These are phyloP conservation scores for Diarsia dahlii DNA, from an alignment of 2,888 invertebrate genomes.

Conservation along the genomic window DNA sequence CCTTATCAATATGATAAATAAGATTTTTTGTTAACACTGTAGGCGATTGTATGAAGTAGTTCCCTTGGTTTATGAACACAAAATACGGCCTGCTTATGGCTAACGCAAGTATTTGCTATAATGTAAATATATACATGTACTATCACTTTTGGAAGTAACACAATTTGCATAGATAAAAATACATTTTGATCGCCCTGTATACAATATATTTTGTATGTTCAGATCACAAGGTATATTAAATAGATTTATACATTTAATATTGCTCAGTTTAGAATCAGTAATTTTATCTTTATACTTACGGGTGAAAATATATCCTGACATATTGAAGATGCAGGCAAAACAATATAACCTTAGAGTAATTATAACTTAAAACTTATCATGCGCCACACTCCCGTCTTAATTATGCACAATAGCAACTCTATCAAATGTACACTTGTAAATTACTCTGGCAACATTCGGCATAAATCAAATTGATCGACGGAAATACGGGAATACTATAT, in stretches of 20 bases:
- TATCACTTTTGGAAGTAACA: constrained; percentile 74
- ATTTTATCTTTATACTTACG: constrained; percentile 64
- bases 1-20: constrained; percentile 73
- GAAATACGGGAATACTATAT: constrained; percentile 78
- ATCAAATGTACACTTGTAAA: constrained; percentile 62
- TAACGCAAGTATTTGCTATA: constrained; percentile 75
- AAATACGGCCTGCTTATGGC: constrained; percentile 81
- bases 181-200: constrained; percentile 81
- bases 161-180: constrained; percentile 73
- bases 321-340: constrained; percentile 70
- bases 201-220: constrained; percentile 74
- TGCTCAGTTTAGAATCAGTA: constrained; percentile 77
- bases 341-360: constrained; percentile 71
- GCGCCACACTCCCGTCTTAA: constrained; percentile 74
- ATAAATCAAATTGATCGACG: constrained; percentile 71
- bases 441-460: constrained; percentile 78
- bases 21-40: constrained; percentile 70
- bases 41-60: constrained; percentile 72
- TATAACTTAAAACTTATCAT: constrained; percentile 75
- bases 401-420: constrained; percentile 64
- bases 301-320: constrained; percentile 65
- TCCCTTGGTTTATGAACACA: constrained; percentile 82
- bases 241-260: constrained; percentile 73
- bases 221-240: constrained; percentile 77
- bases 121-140: constrained; percentile 71